phyloP scores from a whole-genome alignment of 2,888 invertebrate species.

The Cephus pygmeus region DNA sequence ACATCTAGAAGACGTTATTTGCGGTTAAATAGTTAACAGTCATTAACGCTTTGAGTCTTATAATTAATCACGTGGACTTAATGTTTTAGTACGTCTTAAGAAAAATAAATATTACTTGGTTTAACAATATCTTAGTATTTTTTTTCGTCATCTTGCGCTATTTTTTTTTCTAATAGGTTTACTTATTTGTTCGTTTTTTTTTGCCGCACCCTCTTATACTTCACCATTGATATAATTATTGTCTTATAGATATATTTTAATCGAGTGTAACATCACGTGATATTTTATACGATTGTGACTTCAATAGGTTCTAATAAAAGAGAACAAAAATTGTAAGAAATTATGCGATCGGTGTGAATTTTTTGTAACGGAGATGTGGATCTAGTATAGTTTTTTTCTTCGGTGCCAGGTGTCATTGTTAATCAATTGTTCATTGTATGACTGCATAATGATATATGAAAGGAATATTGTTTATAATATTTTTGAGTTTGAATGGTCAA shows the following conservation, averaged over 20 bases:
- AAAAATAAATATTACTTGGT: neutral
- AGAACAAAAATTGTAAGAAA: neutral
- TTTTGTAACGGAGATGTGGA: neutral
- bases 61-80: neutral
- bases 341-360: neutral
- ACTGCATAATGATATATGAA: neutral
- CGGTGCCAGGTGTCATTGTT: neutral
- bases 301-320: neutral
- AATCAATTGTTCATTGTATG: neutral
- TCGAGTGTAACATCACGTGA: neutral
- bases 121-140: neutral
- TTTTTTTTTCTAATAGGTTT: neutral
- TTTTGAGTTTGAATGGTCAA: neutral
- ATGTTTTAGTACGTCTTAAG: neutral
- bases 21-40: neutral
- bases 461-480: neutral
- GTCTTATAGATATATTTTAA: neutral
- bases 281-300: neutral
- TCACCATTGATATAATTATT: neutral
- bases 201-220: neutral
- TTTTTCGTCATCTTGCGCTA: neutral
- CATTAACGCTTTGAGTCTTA: neutral
- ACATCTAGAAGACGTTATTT: too few species aligned
- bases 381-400: neutral
- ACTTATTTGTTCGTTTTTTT: neutral